Evolutionary conservation across 2,113 vertebrate species (phyloP).

Genomic region (Pterophyllum scalare): DNA sequence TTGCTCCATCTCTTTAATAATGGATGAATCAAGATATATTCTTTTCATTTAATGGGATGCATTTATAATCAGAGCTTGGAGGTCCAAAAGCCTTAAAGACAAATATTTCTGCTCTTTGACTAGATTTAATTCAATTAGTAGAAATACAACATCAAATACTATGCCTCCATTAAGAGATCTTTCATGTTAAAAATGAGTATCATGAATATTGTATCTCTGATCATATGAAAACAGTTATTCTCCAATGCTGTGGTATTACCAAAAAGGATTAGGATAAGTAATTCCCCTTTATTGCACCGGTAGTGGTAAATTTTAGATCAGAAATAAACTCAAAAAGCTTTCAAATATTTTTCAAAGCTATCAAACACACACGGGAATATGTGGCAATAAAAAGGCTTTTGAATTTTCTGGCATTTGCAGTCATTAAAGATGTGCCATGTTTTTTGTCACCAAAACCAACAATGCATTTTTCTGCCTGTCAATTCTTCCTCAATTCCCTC

Average conservation of each 20-base stretch:
- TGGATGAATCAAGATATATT: constrained; percentile 79
- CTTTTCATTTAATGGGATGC: constrained; percentile 78
- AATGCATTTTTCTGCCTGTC: background rate
- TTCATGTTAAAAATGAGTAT: constrained; percentile 74
- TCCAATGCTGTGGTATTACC: constrained; percentile 12
- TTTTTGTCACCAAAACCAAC: background rate
- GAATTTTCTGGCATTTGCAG: constrained; percentile 8
- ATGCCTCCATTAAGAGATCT: constrained; percentile 73
- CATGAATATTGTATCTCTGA: constrained; percentile 73
- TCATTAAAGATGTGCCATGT: background rate
- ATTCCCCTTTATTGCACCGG: background rate
- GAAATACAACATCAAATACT: constrained; percentile 80
- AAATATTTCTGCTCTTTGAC: constrained; percentile 78
- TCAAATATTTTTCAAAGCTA: no score
- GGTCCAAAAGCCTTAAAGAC: constrained; percentile 78
- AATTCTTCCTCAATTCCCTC: background rate
- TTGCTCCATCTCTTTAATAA: constrained; percentile 72
- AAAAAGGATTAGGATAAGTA: background rate
- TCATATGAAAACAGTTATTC: constrained; percentile 60
- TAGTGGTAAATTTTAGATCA: background rate
- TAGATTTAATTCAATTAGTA: constrained; percentile 83
- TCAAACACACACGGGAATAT: background rate
- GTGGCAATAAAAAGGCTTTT: background rate
- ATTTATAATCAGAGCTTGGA: constrained; percentile 80
- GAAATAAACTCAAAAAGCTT: background rate